Conservation (phyloP, 1,140 invertebrate species). For the Capitella teleta region DNA sequence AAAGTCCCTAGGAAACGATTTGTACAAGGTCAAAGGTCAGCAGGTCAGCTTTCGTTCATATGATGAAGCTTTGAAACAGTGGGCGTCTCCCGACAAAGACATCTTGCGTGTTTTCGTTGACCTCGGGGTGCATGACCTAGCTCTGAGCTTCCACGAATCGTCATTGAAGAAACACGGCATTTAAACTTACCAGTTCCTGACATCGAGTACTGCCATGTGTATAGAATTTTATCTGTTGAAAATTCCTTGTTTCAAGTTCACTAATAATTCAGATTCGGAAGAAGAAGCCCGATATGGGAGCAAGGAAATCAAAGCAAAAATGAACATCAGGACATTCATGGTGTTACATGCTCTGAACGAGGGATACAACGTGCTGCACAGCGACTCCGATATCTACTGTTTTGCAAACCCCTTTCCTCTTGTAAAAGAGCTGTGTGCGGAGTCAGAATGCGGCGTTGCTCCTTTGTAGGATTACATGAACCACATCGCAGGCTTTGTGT, state of each 20-base stretch:
- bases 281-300: constrained; percentile 1
- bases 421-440: constrained; percentile 5
- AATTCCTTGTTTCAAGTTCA: neutral
- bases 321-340: constrained; percentile 12
- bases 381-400: constrained; percentile 10
- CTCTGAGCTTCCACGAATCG: constrained; percentile 8
- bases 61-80: too few relatives aligned
- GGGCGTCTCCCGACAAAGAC: constrained; percentile 1
- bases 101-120: constrained; percentile 11
- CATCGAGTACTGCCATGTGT: neutral
- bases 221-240: neutral
- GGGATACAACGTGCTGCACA: constrained; percentile 13
- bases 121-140: constrained; percentile 7
- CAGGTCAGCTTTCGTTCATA: too few relatives aligned
- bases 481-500: constrained; percentile 13
- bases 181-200: constrained; percentile 8
- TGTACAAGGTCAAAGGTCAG: too few relatives aligned
- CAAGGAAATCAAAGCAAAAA: constrained; percentile 11
- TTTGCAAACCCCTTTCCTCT: constrained; percentile 7
- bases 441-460: constrained; percentile 5
- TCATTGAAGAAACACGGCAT: constrained; percentile 7
- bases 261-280: constrained; percentile 3
- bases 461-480: constrained; percentile 6
- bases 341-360: constrained; percentile 9
- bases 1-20: too few relatives aligned